phyloP scores from a whole-genome alignment of 1,140 invertebrate genomes.

The Colletes gigas region DNA sequence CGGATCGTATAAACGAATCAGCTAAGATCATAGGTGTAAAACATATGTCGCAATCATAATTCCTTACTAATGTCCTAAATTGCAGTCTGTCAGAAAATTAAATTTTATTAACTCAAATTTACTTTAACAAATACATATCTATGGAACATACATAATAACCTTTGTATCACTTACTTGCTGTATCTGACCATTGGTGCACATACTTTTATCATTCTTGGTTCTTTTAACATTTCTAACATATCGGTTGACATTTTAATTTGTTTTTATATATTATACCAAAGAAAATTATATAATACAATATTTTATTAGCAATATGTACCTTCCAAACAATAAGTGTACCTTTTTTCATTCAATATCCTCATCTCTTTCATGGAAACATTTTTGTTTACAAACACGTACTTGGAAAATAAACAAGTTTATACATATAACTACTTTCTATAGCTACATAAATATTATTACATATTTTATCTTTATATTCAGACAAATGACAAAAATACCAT shows the following conservation, averaged over 20 bases:
- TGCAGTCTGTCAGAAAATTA: conserved; percentile 85
- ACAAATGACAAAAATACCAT: no score
- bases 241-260: conserved; percentile 65
- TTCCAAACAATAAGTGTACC: not conserved
- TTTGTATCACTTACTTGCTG: conserved; percentile 88
- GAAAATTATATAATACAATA: not conserved
- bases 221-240: conserved; percentile 85
- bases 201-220: conserved; percentile 85
- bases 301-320: not conserved
- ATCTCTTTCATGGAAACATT: not conserved
- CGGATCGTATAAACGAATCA: conserved; percentile 94
- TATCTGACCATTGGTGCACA: conserved; percentile 98
- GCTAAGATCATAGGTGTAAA: conserved; percentile 99
- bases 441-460: no score
- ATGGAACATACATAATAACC: conserved; percentile 18
- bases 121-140: conserved; percentile 15
- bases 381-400: not conserved
- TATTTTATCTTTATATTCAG: no score
- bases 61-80: conserved; percentile 90
- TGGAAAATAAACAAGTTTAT: not conserved
- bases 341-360: not conserved
- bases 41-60: conserved; percentile 93
- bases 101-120: conserved; percentile 5
- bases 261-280: not conserved
- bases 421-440: no score